Conservation (phyloP, 2,888 invertebrate genomes). For the Tortricodes alternella region DNA sequence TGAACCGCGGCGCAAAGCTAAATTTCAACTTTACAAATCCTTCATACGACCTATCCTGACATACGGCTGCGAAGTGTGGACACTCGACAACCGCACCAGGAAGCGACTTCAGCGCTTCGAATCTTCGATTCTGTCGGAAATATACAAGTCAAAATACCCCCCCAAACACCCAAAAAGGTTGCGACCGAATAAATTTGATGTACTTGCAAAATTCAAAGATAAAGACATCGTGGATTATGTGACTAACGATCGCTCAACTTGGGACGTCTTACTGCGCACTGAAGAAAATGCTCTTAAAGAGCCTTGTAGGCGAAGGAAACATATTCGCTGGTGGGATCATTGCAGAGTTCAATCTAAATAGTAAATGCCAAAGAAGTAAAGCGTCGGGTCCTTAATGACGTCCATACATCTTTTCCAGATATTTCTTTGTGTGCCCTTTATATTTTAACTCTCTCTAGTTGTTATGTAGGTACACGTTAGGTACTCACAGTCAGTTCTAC, state of each 20-base stretch:
- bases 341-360: background rate
- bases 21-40: conserved; percentile 53
- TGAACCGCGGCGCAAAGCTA: conserved; percentile 42
- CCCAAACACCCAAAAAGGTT: conserved; percentile 47
- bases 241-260: conserved; percentile 46
- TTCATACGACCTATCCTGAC: conserved; percentile 59
- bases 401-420: no score
- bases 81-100: conserved; percentile 37
- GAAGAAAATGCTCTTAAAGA: conserved; percentile 44
- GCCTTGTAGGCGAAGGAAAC: conserved; percentile 14
- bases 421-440: no score
- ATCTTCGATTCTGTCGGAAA: conserved; percentile 46
- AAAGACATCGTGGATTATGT: conserved; percentile 47
- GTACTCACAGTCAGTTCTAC: no score
- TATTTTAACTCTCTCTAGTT: no score
- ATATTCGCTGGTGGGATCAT: conserved; percentile 40
- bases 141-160: conserved; percentile 55
- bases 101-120: conserved; percentile 51
- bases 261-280: conserved; percentile 44
- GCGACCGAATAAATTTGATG: conserved; percentile 38
- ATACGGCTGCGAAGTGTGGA: conserved; percentile 64
- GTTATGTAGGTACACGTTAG: no score
- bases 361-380: no score
- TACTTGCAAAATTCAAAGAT: conserved; percentile 45
- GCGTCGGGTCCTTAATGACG: no score